Evolutionary conservation across 1,140 invertebrate species (phyloP).

Genomic region (Littorina saxatilis): DNA sequence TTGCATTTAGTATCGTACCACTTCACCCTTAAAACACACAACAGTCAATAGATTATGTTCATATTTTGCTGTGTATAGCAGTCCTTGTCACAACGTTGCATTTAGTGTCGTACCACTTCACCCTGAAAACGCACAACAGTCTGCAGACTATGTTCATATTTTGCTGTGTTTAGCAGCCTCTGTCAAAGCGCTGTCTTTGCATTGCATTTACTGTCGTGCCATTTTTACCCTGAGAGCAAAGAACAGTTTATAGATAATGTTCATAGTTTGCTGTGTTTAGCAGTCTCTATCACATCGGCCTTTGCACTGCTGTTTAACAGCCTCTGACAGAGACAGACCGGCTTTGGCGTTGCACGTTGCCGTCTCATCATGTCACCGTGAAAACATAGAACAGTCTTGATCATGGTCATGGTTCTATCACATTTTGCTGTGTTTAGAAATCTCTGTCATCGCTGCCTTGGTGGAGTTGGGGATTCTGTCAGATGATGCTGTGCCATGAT

Average conservation of each 20-base stretch:
- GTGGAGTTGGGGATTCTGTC: too few species aligned
- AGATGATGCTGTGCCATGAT: too few species aligned
- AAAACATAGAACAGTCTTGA: constrained; percentile 41
- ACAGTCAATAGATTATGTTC: background rate
- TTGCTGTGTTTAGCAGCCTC: too few species aligned
- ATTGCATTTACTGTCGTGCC: constrained; percentile 67
- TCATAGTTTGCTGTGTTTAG: background rate
- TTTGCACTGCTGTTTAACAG: constrained; percentile 57
- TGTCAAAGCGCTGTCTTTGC: constrained; percentile 64
- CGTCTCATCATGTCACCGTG: constrained; percentile 68
- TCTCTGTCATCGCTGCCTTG: too few species aligned
- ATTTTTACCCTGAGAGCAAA: constrained; percentile 63
- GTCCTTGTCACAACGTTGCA: constrained; percentile 67
- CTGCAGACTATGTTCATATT: too few species aligned
- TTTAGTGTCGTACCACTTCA: constrained; percentile 67
- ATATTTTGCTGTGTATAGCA: background rate
- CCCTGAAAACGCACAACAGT: constrained; percentile 56
- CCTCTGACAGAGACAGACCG: too few species aligned
- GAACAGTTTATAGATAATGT: background rate
- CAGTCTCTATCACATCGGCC: too few species aligned
- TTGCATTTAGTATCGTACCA: constrained; percentile 69
- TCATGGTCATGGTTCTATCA: too few species aligned
- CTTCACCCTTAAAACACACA: constrained; percentile 58
- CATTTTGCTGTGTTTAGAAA: too few species aligned
- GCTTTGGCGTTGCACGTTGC: constrained; percentile 67